phyloP scores from a whole-genome alignment of 2,113 vertebrate genomes.

The Tachysurus fulvidraco region DNA sequence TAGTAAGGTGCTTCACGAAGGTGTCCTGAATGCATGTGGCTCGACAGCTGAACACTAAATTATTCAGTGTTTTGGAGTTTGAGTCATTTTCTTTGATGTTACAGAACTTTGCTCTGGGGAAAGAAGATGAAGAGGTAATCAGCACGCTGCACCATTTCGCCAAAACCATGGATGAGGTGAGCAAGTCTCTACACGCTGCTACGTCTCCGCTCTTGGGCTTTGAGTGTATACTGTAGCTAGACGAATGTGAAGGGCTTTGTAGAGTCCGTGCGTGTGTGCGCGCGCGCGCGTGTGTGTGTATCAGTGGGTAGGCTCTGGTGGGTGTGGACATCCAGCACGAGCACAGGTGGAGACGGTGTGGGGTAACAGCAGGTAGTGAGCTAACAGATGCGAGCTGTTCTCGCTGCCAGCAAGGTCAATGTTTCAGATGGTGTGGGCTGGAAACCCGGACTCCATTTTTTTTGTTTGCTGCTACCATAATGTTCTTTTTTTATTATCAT shows the following conservation, averaged over 20 bases:
- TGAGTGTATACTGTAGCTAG: neutral
- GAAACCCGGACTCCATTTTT: neutral
- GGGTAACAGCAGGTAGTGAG: slow-evolving; percentile 14
- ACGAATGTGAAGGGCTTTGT: neutral
- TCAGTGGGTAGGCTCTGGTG: neutral
- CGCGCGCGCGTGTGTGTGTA: neutral
- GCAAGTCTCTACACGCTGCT: slow-evolving; percentile 23
- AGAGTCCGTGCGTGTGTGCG: neutral
- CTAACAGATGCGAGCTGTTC: slow-evolving; percentile 37
- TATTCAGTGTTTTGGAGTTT: slow-evolving; percentile 28
- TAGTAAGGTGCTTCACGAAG: neutral
- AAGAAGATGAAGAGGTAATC: slow-evolving; percentile 97
- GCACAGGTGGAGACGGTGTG: slow-evolving; percentile 44
- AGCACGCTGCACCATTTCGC: slow-evolving; percentile 88
- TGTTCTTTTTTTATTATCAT: too few relatives aligned
- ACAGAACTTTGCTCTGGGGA: slow-evolving; percentile 95
- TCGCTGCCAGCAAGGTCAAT: slow-evolving; percentile 33
- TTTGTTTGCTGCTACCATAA: neutral
- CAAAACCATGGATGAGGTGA: slow-evolving; percentile 93
- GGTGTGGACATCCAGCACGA: slow-evolving; percentile 20
- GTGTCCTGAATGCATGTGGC: neutral
- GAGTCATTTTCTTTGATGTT: slow-evolving; percentile 46
- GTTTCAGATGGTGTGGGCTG: neutral
- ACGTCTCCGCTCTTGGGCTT: neutral
- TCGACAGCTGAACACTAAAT: slow-evolving; percentile 17